Evolutionary conservation across 2,113 vertebrate genomes (phyloP).

Genomic region (Brachyistius frenatus): DNA sequence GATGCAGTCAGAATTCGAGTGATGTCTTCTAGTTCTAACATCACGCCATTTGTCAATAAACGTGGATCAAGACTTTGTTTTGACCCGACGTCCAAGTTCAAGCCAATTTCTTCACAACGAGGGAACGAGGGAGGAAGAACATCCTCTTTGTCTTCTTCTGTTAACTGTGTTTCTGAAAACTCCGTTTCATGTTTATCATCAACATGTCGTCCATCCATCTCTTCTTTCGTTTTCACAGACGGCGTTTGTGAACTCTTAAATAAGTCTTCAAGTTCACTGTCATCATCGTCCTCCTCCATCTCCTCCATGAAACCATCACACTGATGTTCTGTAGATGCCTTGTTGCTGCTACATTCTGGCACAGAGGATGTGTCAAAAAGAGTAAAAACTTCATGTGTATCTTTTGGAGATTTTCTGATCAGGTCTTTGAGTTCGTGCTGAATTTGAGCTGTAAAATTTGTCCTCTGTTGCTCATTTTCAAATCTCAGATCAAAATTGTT

Average conservation of each 20-base stretch:
- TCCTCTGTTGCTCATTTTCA: conserved; percentile 36
- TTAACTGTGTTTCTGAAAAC: not conserved
- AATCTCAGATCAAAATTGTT: conserved; percentile 48
- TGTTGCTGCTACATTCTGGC: not conserved
- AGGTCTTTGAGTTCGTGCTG: conserved; percentile 25
- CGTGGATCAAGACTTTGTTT: conserved; percentile 43
- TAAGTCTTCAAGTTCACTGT: not conserved
- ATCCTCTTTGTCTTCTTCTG: conserved; percentile 9
- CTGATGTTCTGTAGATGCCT: not conserved
- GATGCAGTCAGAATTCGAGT: conserved; percentile 10
- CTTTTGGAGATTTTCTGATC: conserved; percentile 13
- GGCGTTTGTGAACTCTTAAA: not conserved
- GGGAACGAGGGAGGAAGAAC: conserved; percentile 8
- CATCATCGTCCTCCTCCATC: conserved; percentile 11
- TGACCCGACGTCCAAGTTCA: conserved; percentile 20
- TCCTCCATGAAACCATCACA: not conserved
- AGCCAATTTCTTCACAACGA: conserved; percentile 41
- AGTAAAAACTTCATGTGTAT: conserved; percentile 25
- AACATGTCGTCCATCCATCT: not conserved
- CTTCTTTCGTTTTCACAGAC: not conserved
- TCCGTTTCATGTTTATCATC: conserved; percentile 5
- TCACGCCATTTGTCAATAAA: conserved; percentile 28
- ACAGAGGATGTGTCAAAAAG: conserved; percentile 21
- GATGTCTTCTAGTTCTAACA: conserved; percentile 41
- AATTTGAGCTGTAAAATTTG: conserved; percentile 26